Evolutionary conservation across 2,888 invertebrate species (phyloP), one percentile per base, ranked within the genome.

Genomic region (Drosophila phalerata): DNA sequence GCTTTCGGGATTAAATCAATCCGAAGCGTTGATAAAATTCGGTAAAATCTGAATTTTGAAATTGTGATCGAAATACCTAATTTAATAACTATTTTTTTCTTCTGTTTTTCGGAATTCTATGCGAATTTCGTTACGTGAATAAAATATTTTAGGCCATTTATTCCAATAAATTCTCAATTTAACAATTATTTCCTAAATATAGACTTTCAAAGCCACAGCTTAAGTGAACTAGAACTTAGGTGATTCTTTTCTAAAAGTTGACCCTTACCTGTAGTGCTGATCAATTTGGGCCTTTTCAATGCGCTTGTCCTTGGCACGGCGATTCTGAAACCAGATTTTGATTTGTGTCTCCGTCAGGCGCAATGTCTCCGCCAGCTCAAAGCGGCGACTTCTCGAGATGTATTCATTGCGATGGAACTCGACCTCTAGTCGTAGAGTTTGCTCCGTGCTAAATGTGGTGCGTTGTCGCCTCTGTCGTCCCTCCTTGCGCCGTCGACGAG

Each of bases 231-330:
- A 4, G 22, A 22, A 22, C 4, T 22, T 22, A 4, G 4, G 22
- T 22, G 3, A 22, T 2, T 22, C 4, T 4, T 22, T 22, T 22
- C 2, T 4, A 1, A 5, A 28, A 28, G 1, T 28, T 8, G 42
- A 2, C 11, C 15, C 49, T 22, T 25, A 98, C 98, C 98, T 96
- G 92, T 97, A 97, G 88, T 98, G 98, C 90, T 98, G 98, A 93
- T 98, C 98, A 73, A 98, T 94, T 83, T 98, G 98, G 0, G 98
- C 98, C 90, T 98, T 98, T 91, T 98, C 98, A 78, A 98, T 97
- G 74, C 98, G 94, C 93, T 98, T 98, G 92, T 98, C 98, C 93
- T 98, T 98, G 25, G 98, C 98, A 80, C 98, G 94, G 74, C 98
- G 94, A 93, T 98, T 98, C 93, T 98, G 98, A 92, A 98, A 98